Evolutionary conservation across 2,888 invertebrate species (phyloP), one percentile per base, ranked within the genome.

Genomic region (Drosophila neoperkinsi): DNA sequence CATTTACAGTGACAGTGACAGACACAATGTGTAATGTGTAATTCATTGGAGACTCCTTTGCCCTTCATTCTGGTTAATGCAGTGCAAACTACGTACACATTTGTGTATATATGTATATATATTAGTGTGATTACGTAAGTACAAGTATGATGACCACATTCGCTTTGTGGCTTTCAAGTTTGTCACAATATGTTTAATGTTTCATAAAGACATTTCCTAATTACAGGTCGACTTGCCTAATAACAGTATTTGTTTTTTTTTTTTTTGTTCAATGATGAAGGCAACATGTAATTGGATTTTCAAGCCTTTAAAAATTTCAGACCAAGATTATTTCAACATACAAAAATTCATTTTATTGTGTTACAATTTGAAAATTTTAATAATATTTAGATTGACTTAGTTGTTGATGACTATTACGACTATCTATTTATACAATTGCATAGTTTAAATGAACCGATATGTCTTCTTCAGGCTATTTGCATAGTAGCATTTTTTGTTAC

Each of bases 41-140:
- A 84, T 87, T 84, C 90, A 81, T 84, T 84, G 82, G 76, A 90
- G 85, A 87, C 74, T 16, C 51, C 62, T 46, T 60, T 31, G 25
- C 41, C 34, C 41, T 7, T 31, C 52, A n/a, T 56, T 25, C 36
- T 25, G 18, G 41, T n/a, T 57, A 59, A 64, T 68, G 49, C 38
- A 28, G 11, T 18, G 4, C 33, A 21, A 38, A 41, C n/a, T 5
- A 41, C 41, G n/a, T 41, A 41, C n/a, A 58, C 6, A 64, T 61
- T 61, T 64, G 31, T 41, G 10, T 13, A 13, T 34, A 13, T 33
- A 11, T 33, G 4, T 11, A 60, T 41, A 30, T 61, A 38, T 31
- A 59, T 63, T 62, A 13, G 31, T 69, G 57, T 59, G 59, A 49
- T 68, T 80, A 84, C 80, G 83, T 88, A 76, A 88, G 75, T 80